Base-by-base conservation (phyloP, 1,140 invertebrate genomes). In the Asbolus verrucosus region DNA sequence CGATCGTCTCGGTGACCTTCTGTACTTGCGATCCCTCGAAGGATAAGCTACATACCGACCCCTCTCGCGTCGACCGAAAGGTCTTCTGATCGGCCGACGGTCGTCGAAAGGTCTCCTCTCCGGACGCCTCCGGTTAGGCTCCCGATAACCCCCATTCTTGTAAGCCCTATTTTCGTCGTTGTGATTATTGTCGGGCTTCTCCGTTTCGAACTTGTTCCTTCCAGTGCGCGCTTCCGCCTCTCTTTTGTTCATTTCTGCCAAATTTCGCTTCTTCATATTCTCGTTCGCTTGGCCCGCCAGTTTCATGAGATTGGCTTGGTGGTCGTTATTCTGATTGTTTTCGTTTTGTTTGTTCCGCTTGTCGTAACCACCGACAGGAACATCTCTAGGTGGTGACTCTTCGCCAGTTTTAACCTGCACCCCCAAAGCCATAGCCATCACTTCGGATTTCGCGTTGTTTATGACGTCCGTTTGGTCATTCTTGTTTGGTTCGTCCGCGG, bases 401-500 rank as follows among this genome's bases (percentile, higher is more conserved):
- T 79, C 78, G 0, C 79, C 79, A 2, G 75, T 78, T 73, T 82
- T 83, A 6, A 81, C 78, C 65, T 81, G 77, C 1, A 83, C 82
- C n/a, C 82, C 81, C 60, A 83, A 74, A 13, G 82, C 82, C 78
- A 82, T 80, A 0, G 82, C 82, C 73, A 83, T 73, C 1, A 79
- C 78, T 46, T 83, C 80, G 4, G 80, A 82, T 36, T 79, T 76
- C 39, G 27, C 59, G 6, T 77, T 75, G 21, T 73, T 75, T 6
- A 72, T 50, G 13, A 72, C 67, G 16, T 69, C 69, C 0, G 27
- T 31, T 18, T 72, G 67, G 30, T 63, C 38, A 21, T 71, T 62
- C 4, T 74, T 68, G 13, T 36, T 60, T 43, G 11, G 54, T 24
- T 61, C 19, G 9, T 39, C 62, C 41, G 24, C 21, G 11, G 8